These are phyloP conservation scores for Tenthredo distinguenda DNA, from an alignment of 2,888 invertebrate genomes.

Conservation along the genomic window DNA sequence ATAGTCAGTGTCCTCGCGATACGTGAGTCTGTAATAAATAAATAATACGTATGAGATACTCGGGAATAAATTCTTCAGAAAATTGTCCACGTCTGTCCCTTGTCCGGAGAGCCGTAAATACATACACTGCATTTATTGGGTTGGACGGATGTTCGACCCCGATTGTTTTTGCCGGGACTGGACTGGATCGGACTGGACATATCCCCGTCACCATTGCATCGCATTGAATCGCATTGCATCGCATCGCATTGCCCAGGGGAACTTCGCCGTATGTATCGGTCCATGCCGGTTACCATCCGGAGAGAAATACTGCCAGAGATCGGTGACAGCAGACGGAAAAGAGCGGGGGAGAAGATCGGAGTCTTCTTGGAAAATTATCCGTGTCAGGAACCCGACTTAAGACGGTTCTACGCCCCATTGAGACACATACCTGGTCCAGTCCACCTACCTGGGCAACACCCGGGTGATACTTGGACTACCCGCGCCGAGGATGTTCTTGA, in stretches of 20 bases:
- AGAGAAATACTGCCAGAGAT: slow-evolving; percentile 23
- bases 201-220: background rate
- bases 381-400: slow-evolving; percentile 63
- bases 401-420: slow-evolving; percentile 40
- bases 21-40: background rate
- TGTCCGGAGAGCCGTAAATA: background rate
- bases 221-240: background rate
- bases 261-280: background rate
- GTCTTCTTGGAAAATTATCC: slow-evolving; percentile 66
- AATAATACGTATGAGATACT: background rate
- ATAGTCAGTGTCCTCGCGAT: background rate
- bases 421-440: slow-evolving; percentile 47
- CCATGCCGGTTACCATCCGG: background rate
- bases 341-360: slow-evolving; percentile 19
- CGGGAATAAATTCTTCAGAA: background rate
- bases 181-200: background rate
- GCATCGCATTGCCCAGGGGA: background rate
- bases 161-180: slow-evolving; percentile 74
- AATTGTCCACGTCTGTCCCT: background rate
- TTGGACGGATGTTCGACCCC: slow-evolving; percentile 71
- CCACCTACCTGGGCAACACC: slow-evolving; percentile 21
- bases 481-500: slow-evolving; percentile 18
- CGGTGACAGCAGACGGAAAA: slow-evolving; percentile 10
- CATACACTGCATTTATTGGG: background rate
- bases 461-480: background rate